These are phyloP conservation scores for Penelope pileata DNA, from an alignment of 2,113 vertebrate species.

Conservation along the genomic window DNA sequence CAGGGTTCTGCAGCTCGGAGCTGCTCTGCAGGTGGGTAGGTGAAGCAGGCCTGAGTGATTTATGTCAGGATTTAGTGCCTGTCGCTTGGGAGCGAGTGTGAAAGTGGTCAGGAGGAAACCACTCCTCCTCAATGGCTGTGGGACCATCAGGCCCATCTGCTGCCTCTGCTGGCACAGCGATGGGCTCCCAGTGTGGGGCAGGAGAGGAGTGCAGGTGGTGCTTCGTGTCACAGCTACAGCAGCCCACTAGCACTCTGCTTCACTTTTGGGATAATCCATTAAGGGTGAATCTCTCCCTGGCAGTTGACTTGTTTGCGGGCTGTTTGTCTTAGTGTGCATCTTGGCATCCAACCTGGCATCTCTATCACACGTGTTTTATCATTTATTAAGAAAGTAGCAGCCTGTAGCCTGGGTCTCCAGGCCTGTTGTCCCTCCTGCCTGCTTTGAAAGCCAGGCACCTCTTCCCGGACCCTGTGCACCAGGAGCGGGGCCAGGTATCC, in stretches of 20 bases:
- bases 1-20: background rate
- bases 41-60: conserved; percentile 60
- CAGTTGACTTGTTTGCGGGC: background rate
- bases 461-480: background rate
- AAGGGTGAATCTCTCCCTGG: background rate
- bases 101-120: conserved; percentile 52
- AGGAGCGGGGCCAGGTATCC: background rate
- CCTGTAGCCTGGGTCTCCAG: background rate
- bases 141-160: conserved; percentile 50
- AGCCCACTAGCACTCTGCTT: background rate
- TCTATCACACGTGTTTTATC: background rate
- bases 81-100: conserved; percentile 54
- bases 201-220: background rate
- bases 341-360: background rate
- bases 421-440: background rate
- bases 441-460: background rate
- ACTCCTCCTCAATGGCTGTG: conserved; percentile 8
- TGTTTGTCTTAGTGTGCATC: background rate
- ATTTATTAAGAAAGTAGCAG: background rate
- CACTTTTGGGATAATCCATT: background rate
- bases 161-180: background rate
- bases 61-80: conserved; percentile 46
- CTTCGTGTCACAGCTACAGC: background rate
- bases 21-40: conserved; percentile 39
- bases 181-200: background rate